Conservation (phyloP, 2,113 vertebrate genomes). For the Chrysochloris asiatica region DNA sequence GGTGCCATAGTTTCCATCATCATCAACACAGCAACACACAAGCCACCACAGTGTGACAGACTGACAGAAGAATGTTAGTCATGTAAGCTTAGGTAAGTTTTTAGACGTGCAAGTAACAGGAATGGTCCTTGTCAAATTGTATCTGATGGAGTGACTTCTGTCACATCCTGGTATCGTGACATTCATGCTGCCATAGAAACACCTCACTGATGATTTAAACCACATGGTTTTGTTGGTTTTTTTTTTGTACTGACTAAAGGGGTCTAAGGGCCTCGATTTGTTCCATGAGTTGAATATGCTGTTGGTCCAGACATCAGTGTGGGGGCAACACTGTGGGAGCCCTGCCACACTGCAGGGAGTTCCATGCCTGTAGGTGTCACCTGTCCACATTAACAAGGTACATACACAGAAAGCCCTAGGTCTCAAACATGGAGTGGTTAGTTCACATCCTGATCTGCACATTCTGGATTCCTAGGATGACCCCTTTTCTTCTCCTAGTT, state of each 20-base stretch:
- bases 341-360: neutral
- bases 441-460: neutral
- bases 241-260: neutral
- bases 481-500: too few relatives aligned
- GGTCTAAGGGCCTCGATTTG: neutral
- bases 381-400: neutral
- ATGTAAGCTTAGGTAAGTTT: too few relatives aligned
- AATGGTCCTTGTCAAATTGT: neutral
- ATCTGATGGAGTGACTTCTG: neutral
- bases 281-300: neutral
- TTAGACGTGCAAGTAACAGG: too few relatives aligned
- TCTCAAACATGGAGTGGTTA: neutral
- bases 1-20: too few relatives aligned
- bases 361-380: too few relatives aligned
- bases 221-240: neutral
- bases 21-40: too few relatives aligned
- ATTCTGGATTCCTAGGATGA: neutral
- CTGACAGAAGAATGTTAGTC: too few relatives aligned
- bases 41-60: too few relatives aligned
- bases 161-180: neutral
- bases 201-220: neutral
- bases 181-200: neutral
- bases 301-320: neutral
- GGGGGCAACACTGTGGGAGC: neutral
- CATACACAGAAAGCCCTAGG: neutral